Base-by-base conservation (phyloP, 2,113 vertebrate species). In the Dicrurus megarhynchus region DNA sequence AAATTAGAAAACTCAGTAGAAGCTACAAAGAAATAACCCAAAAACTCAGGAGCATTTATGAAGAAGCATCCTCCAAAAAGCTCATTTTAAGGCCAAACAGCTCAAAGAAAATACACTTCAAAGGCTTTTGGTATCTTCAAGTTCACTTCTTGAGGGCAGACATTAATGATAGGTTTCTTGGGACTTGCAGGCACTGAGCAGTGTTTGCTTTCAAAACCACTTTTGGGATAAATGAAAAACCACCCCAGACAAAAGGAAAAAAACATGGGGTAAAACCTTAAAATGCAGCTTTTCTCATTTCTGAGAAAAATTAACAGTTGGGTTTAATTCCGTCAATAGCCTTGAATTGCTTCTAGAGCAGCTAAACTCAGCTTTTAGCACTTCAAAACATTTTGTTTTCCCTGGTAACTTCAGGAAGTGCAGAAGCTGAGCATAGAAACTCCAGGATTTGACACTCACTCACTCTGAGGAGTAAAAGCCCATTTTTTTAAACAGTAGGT, bases 391-490 rank as follows among this genome's bases (percentile, higher is more conserved):
- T 39, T 95, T 83, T 78, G 37, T 53, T 74, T 70, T 89, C 35
- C 22, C 13, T 19, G 5, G 4, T 95, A 88, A 74, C 83, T 94
- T 97, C 87, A 96, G 94, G 84, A 96, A 87, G 90, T 85, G 88
- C 81, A 92, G 80, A 97, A 95, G 86, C 61, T 83, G 90, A 96
- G 78, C 76, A 90, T 60, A 89, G 90, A 84, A 96, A 65, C 76
- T 91, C 82, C 81, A 90, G 73, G 73, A 77, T 94, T 96, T 95
- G 69, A 96, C 86, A 87, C 75, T 96, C 81, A 93, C 91, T 95
- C 41, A 96, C 85, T 90, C 41, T 6, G 14, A 84, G 85, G 39
- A 50, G 35, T n/a, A 57, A 73, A 93, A 94, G 39, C 82, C 89
- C 82, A 88, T 97, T 97, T 97, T 85, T 89, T 67, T 4, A 74